A percentile compares a stretch with the other conserved stretches of the same genome.
These are phyloP conservation scores for Ectemnius cavifrons DNA, from an alignment of 2,888 invertebrate genomes.

Conservation along the genomic window DNA sequence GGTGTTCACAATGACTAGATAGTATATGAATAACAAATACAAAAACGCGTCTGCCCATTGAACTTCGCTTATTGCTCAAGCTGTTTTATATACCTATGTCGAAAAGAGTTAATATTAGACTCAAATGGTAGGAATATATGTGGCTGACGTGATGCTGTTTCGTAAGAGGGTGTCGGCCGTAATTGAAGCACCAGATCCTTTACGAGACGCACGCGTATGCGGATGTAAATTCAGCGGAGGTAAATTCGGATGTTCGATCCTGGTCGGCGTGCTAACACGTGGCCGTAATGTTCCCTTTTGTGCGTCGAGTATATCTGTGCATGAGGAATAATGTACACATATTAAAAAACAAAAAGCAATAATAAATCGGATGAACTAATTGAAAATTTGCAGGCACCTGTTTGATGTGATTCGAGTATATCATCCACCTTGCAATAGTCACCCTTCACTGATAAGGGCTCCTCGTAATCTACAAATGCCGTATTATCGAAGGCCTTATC, in stretches of 20 bases:
- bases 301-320: constrained; percentile 64
- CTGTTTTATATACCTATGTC: constrained; percentile 13
- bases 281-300: constrained; percentile 80
- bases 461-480: constrained; percentile 89
- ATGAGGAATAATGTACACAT: constrained; percentile 20
- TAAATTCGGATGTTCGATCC: constrained; percentile 89
- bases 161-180: constrained; percentile 70
- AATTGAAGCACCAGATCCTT: constrained; percentile 64
- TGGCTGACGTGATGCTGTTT: constrained; percentile 67
- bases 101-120: constrained; percentile 21
- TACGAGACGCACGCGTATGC: constrained; percentile 74
- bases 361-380: neutral
- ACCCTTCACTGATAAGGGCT: constrained; percentile 85
- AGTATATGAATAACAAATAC: constrained; percentile 37
- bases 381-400: constrained; percentile 55
- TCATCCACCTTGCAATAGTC: constrained; percentile 85
- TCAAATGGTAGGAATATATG: constrained; percentile 73
- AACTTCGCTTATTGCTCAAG: constrained; percentile 38
- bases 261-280: constrained; percentile 88
- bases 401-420: constrained; percentile 74
- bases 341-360: neutral
- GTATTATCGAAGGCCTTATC: constrained; percentile 84
- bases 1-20: constrained; percentile 41
- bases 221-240: constrained; percentile 87
- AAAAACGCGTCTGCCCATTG: constrained; percentile 36